These are phyloP conservation scores for Varanus salvator DNA, from an alignment of 2,113 vertebrate species.

Conservation along the genomic window DNA sequence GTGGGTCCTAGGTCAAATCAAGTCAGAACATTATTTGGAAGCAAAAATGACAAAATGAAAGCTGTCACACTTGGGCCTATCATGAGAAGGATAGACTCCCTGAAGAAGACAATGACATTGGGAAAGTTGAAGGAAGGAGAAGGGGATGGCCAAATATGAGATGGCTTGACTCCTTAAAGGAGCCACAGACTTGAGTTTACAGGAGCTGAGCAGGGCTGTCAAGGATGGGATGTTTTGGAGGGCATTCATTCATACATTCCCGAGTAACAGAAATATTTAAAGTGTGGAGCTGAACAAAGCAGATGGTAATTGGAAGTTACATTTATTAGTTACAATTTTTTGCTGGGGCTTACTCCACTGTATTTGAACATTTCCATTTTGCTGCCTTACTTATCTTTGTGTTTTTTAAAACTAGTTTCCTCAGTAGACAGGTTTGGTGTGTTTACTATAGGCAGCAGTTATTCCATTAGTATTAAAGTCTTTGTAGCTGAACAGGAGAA, in stretches of 20 bases:
- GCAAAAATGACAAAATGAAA: too few species aligned
- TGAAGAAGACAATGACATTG: too few species aligned
- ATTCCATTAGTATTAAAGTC: not conserved
- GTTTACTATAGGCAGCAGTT: not conserved
- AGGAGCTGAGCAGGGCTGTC: too few species aligned
- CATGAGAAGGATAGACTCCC: too few species aligned
- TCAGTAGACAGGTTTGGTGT: not conserved
- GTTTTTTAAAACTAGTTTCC: not conserved
- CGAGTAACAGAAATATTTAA: slow-evolving; percentile 23
- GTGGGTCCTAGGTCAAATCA: too few species aligned
- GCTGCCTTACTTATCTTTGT: not conserved
- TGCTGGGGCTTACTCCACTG: not conserved
- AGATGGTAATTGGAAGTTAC: not conserved
- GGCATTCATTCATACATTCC: not conserved
- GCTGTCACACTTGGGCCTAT: too few species aligned
- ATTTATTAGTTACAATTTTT: not conserved
- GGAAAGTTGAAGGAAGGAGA: too few species aligned
- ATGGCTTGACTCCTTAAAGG: too few species aligned
- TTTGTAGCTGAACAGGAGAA: not conserved
- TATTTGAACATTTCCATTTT: slow-evolving; percentile 9
- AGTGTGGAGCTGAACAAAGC: slow-evolving; percentile 7
- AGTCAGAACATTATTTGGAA: too few species aligned
- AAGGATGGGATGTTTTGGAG: too few species aligned
- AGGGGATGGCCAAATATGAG: too few species aligned
- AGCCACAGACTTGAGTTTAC: too few species aligned